Evolutionary conservation across 2,888 invertebrate species (phyloP).

Genomic region (Oeneis ivallda): DNA sequence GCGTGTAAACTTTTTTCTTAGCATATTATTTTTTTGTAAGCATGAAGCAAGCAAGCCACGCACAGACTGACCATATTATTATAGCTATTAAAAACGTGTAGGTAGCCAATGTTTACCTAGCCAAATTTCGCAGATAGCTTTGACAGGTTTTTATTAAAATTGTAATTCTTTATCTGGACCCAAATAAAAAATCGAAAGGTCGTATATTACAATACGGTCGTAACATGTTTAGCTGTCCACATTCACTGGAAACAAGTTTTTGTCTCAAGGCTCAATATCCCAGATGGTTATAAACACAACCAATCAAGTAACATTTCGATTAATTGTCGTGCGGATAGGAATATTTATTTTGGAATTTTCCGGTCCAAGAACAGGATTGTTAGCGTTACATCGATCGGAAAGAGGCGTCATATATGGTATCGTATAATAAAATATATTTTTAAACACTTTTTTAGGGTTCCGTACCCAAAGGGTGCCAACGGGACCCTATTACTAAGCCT

Average conservation of each 20-base stretch:
- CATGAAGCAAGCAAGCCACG: background rate
- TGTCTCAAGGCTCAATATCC: slow-evolving; percentile 50
- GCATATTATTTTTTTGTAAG: background rate
- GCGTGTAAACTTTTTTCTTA: background rate
- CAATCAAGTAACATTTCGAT: slow-evolving; percentile 27
- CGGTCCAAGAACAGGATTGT: slow-evolving; percentile 13
- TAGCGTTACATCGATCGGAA: background rate
- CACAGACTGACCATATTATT: background rate
- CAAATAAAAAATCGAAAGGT: slow-evolving; percentile 40
- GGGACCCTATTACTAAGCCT: too few species aligned
- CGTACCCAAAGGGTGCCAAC: too few species aligned
- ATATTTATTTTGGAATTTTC: slow-evolving; percentile 24
- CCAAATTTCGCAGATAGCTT: slow-evolving; percentile 16
- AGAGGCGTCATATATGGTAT: background rate
- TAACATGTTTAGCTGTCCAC: slow-evolving; percentile 37
- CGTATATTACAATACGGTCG: slow-evolving; percentile 29
- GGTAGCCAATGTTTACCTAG: background rate
- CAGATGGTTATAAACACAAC: slow-evolving; percentile 38
- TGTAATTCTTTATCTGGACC: slow-evolving; percentile 27
- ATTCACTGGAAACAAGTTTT: slow-evolving; percentile 53
- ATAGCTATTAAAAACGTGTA: background rate
- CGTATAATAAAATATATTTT: background rate
- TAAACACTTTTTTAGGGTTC: slow-evolving; percentile 1
- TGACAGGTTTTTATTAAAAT: slow-evolving; percentile 32
- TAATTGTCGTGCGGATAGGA: slow-evolving; percentile 19